A percentile compares a stretch with the other conserved stretches of the same genome.
phyloP scores from a whole-genome alignment of 2,888 invertebrate genomes.

The Magallana nippona region DNA sequence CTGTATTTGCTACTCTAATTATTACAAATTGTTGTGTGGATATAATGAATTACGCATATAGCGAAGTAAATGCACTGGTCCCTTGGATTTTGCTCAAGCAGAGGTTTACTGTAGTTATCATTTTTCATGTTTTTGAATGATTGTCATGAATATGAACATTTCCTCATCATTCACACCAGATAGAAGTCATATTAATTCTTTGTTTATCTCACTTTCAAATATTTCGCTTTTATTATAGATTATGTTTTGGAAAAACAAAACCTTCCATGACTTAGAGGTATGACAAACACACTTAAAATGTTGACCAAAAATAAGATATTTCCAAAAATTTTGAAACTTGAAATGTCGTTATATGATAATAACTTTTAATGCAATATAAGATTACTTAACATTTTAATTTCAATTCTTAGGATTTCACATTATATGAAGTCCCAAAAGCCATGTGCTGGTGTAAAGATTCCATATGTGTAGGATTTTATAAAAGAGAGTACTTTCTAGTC shows the following conservation, averaged over 20 bases:
- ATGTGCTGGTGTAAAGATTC: constrained; percentile 91
- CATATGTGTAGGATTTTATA: constrained; percentile 90
- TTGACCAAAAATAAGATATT: too few relatives aligned
- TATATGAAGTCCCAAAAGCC: constrained; percentile 90
- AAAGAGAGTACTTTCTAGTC: constrained; percentile 89
- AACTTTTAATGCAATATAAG: neutral
- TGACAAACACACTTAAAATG: neutral
- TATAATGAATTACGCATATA: too few relatives aligned
- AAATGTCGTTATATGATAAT: neutral
- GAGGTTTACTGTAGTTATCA: too few relatives aligned
- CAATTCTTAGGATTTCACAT: constrained; percentile 82
- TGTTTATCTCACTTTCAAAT: neutral
- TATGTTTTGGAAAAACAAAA: constrained; percentile 92
- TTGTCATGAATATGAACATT: neutral
- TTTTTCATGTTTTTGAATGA: neutral
- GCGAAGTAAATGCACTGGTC: too few relatives aligned
- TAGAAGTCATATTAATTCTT: too few relatives aligned
- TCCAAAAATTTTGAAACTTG: too few relatives aligned
- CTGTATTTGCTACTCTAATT: too few relatives aligned
- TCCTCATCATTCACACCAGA: too few relatives aligned
- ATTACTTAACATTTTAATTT: neutral
- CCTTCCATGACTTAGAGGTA: constrained; percentile 86
- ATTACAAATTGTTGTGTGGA: too few relatives aligned
- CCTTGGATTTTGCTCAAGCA: too few relatives aligned
- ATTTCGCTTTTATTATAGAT: constrained; percentile 81